phyloP scores from a whole-genome alignment of 2,797 vertebrate genomes.

The Gorsachius magnificus region DNA sequence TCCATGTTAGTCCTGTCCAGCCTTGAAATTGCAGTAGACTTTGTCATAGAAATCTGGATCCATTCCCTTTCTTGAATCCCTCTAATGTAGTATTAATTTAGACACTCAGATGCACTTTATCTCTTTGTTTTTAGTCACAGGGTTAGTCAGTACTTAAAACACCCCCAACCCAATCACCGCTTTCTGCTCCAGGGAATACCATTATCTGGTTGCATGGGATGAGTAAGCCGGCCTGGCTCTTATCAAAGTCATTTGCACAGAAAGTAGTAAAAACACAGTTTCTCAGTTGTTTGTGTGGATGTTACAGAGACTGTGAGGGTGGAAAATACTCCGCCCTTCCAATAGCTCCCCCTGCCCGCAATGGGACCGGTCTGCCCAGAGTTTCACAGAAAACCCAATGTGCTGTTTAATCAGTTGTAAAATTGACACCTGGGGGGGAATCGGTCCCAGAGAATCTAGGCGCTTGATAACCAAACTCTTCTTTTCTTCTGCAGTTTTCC shows the following conservation, averaged over 20 bases:
- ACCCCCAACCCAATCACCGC: neutral
- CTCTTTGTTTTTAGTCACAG: neutral
- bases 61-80: neutral
- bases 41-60: neutral
- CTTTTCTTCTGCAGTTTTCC: neutral
- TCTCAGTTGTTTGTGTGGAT: neutral
- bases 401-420: neutral
- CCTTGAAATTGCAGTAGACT: neutral
- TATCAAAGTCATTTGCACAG: neutral
- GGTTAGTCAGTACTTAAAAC: neutral
- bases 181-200: neutral
- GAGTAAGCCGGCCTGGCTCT: neutral
- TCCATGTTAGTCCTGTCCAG: neutral
- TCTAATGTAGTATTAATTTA: neutral
- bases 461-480: neutral
- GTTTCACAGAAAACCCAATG: neutral
- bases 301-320: neutral
- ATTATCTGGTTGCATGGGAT: neutral
- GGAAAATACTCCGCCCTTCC: neutral
- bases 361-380: neutral
- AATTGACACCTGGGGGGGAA: neutral
- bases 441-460: neutral
- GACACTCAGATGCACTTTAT: neutral
- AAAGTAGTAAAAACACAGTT: neutral
- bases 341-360: neutral